These are phyloP conservation scores for Tenodera sinensis DNA, from an alignment of 2,888 invertebrate species.

Conservation along the genomic window DNA sequence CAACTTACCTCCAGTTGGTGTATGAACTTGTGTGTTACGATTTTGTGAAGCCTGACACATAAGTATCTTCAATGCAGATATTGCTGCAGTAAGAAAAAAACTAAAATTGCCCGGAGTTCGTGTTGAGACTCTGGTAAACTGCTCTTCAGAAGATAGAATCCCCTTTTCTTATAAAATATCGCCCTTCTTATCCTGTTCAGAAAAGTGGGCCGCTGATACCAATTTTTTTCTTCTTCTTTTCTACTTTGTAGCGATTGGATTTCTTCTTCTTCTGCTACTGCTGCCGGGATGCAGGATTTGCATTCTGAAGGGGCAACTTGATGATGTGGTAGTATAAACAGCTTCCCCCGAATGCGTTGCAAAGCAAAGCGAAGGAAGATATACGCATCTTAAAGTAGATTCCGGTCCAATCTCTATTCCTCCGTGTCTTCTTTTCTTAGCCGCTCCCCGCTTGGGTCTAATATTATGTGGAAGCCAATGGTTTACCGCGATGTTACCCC, in stretches of 20 bases:
- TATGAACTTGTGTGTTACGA: too few species aligned
- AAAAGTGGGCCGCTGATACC: background rate
- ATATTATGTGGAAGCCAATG: slow-evolving; percentile 28
- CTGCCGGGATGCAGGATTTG: slow-evolving; percentile 14
- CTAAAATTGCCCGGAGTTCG: background rate
- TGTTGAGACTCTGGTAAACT: background rate
- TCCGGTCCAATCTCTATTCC: slow-evolving; percentile 27
- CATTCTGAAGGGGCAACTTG: slow-evolving; percentile 11
- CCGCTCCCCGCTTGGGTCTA: slow-evolving; percentile 14
- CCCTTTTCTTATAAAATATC: slow-evolving; percentile 4
- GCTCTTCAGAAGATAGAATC: background rate
- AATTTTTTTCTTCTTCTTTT: background rate
- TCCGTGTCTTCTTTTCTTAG: slow-evolving; percentile 4
- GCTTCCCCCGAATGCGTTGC: background rate
- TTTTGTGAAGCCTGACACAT: background rate
- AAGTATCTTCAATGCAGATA: background rate
- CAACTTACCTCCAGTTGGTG: too few species aligned
- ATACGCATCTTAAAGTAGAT: slow-evolving; percentile 21
- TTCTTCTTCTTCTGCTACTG: background rate
- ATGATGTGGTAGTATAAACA: slow-evolving; percentile 25
- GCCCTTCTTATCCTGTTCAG: background rate
- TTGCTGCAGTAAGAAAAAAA: background rate
- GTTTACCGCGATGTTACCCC: slow-evolving; percentile 9
- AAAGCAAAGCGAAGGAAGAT: slow-evolving; percentile 2
- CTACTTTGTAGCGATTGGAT: background rate